A percentile compares a stretch with the other conserved stretches of the same genome.
phyloP scores from a whole-genome alignment of 1,140 invertebrate genomes.

The Chlorops oryzae region DNA sequence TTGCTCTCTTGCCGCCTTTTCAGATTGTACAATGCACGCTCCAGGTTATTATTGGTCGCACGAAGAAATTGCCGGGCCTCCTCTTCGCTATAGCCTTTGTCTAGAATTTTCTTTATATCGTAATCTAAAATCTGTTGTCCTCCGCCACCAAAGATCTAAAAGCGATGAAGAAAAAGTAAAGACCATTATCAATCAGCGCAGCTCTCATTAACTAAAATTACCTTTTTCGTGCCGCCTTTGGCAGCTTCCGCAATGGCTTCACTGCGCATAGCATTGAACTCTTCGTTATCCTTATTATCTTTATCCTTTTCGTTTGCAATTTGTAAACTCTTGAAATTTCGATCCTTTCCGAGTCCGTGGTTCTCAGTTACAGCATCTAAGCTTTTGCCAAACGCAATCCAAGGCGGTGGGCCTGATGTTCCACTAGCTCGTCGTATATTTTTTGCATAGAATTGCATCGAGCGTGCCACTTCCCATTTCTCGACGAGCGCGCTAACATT shows the following conservation, averaged over 20 bases:
- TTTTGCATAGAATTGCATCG: constrained; percentile 66
- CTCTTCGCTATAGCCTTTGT: constrained; percentile 71
- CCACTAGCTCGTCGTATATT: constrained; percentile 55
- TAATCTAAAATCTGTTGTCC: constrained; percentile 66
- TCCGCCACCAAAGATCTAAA: constrained; percentile 58
- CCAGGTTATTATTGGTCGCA: constrained; percentile 66
- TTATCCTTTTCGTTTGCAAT: constrained; percentile 54
- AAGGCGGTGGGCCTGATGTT: constrained; percentile 76
- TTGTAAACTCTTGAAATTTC: constrained; percentile 64
- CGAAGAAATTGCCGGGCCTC: constrained; percentile 69
- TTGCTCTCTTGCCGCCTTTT: constrained; percentile 53
- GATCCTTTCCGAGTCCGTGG: constrained; percentile 50
- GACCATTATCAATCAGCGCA: constrained; percentile 31
- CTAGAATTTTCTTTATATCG: constrained; percentile 73
- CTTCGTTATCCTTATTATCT: constrained; percentile 60
- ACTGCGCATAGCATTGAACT: constrained; percentile 78
- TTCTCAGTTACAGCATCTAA: too few species aligned
- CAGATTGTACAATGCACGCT: constrained; percentile 62
- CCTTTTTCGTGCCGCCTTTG: constrained; percentile 68
- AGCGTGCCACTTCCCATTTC: constrained; percentile 83
- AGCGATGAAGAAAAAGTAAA: constrained; percentile 9
- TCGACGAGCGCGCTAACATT: constrained; percentile 75
- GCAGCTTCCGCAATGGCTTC: constrained; percentile 82
- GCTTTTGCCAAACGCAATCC: constrained; percentile 85
- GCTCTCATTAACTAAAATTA: constrained; percentile 49